Evolutionary conservation across 1,140 invertebrate genomes (phyloP), one percentile per base, ranked within the genome.

Genomic region (Rhopalosiphum padi): DNA sequence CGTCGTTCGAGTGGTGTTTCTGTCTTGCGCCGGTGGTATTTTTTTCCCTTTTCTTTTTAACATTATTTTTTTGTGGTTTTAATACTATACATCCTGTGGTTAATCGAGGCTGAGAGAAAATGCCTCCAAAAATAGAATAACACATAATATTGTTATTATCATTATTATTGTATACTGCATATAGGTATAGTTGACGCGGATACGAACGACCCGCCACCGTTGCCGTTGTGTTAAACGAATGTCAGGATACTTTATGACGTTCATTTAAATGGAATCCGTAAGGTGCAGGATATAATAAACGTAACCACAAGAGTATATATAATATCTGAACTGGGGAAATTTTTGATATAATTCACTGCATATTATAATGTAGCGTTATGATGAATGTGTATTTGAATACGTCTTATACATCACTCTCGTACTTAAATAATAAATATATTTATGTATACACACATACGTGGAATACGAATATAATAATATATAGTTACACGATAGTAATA

Each of bases 41-140:
- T 89, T 88, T 53, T 89, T 89, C 43, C 48, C 18, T 21, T 91
- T 91, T 77, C n/a, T 60, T 89, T 89, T 51, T 51, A 25, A 90
- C 48, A 15, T 15, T 51, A 43, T 83, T 92, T 91, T 91, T 85
- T 83, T 85, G 68, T 92, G 43, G 68, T 83, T 92, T 92, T 92
- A 53, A 85, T 53, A 37, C 77, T 53, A 21, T 35, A 83, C 68
- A 92, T 91, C 90, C 90, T 91, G 90, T 68, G 43, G 88, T 90
- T 90, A 90, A 90, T 60, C 88, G 88, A 60, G 88, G 35, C 88
- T 18, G 53, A 90, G 88, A 41, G 89, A 90, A 90, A 90, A 90
- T 43, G 89, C 37, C 89, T 68, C 89, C 55, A 43, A 68, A 90
- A 90, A 90, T 90, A 90, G 89, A 68, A 90, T 43, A 68, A 41